Base-by-base conservation (phyloP, 1,140 invertebrate genomes). In the Thaumatotibia leucotreta region DNA sequence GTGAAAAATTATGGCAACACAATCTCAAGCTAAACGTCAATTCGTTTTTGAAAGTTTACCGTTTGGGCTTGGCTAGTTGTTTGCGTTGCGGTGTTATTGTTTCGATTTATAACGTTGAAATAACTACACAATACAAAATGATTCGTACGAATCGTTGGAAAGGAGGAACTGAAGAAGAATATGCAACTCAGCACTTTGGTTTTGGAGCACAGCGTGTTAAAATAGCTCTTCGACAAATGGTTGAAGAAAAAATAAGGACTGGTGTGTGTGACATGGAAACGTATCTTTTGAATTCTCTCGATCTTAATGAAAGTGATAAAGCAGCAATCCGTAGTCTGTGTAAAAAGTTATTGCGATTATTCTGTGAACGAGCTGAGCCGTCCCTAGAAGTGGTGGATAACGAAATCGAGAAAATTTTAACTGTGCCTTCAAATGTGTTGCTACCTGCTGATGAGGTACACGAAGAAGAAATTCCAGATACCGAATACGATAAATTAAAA, bases 141-240 rank as follows among this genome's bases (percentile, higher is more conserved):
- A 88, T 87, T 32, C 82, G 80, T 73, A 79, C 76, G 29, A 66
- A 75, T 64, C 69, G 73, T n/a, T 91, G 88, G 88, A 77, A 62
- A 29, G 88, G 88, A 45, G 88, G 88, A 10, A 82, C 79, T 1
- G 81, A 89, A 5, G 86, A 91, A 75, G 88, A 91, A 73, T 91
- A 89, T 65, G 82, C 88, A 74, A 89, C 88, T 1, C 86, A 91
- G 63, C 80, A 84, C 68, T 91, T 91, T 64, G 86, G 88, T 11
- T 91, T 91, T 67, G 88, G 88, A 17, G 68, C 84, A 9, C 88
- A 91, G 72, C 71, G 86, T 14, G 68, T 91, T 0, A 86, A 91
- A 82, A 87, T 91, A 22, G 76, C 88, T 4, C 74, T 89, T 8
- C 78, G 88, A 2, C 76, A 91, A 80, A 89, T 91, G 88, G 74